These are phyloP conservation scores for Stigmatopora nigra DNA, from an alignment of 2,113 vertebrate species.

Conservation along the genomic window DNA sequence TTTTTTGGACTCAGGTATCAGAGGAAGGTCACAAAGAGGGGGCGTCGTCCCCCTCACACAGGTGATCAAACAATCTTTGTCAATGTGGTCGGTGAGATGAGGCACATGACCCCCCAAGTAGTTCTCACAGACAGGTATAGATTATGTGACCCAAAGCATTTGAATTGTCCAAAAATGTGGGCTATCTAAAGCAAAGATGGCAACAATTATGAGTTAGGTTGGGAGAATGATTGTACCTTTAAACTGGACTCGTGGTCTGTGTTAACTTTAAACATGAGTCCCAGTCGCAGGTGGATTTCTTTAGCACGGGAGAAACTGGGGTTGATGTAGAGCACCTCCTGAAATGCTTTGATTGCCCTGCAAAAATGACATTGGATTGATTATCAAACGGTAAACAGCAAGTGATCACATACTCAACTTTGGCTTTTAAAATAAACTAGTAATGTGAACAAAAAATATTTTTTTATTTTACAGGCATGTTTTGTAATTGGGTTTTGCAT, in stretches of 20 bases:
- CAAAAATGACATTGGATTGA: background rate
- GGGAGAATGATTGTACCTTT: slow-evolving; percentile 75
- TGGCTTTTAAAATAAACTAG: background rate
- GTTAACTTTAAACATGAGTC: slow-evolving; percentile 98
- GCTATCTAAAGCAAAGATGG: background rate
- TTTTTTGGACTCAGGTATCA: slow-evolving; percentile 20
- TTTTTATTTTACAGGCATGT: no score
- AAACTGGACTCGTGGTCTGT: slow-evolving; percentile 97
- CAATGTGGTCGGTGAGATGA: background rate
- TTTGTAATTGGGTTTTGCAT: no score
- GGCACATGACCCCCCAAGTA: background rate
- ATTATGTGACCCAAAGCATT: no score
- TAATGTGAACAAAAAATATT: no score
- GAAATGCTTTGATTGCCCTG: slow-evolving; percentile 99
- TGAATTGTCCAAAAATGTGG: no score
- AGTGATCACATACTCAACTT: background rate
- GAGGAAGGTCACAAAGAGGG: background rate
- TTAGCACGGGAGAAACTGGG: slow-evolving; percentile 93
- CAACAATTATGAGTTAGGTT: background rate
- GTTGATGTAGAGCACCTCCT: slow-evolving; percentile 98
- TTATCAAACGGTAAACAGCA: background rate
- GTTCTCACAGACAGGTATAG: no score
- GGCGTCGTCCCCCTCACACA: slow-evolving; percentile 6
- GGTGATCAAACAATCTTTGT: slow-evolving; percentile 30
- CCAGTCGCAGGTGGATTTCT: slow-evolving; percentile 98